These are phyloP conservation scores for silkworm (Bombyx mori) DNA, from an alignment of 1,140 invertebrate species.

Conservation along the genomic window DNA sequence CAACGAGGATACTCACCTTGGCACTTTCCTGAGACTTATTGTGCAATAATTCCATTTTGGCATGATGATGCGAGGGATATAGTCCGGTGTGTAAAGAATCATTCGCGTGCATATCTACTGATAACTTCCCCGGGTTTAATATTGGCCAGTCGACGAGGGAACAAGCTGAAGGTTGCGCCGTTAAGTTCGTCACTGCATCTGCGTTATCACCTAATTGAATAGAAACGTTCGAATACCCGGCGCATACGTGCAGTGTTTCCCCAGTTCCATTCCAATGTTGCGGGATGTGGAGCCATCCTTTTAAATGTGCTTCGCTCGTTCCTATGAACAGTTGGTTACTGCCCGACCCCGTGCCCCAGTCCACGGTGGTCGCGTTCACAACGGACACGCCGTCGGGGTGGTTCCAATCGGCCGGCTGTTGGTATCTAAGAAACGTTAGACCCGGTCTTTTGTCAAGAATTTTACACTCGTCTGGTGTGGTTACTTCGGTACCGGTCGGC, in stretches of 20 bases:
- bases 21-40: slow-evolving; percentile 79
- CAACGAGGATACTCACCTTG: slow-evolving; percentile 68
- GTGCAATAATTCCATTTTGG: slow-evolving; percentile 85
- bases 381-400: slow-evolving; percentile 89
- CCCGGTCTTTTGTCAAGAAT: slow-evolving; percentile 87
- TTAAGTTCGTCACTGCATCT: slow-evolving; percentile 73
- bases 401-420: slow-evolving; percentile 85
- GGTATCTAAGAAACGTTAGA: slow-evolving; percentile 89
- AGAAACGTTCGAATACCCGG: slow-evolving; percentile 71
- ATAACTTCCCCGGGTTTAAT: slow-evolving; percentile 71
- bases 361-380: slow-evolving; percentile 86
- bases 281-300: slow-evolving; percentile 86
- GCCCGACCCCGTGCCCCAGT: slow-evolving; percentile 79
- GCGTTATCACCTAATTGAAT: slow-evolving; percentile 33
- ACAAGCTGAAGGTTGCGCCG: slow-evolving; percentile 78
- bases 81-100: slow-evolving; percentile 68
- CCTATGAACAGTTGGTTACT: slow-evolving; percentile 78
- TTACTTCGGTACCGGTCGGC: slow-evolving; percentile 83
- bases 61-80: slow-evolving; percentile 75
- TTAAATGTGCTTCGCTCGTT: slow-evolving; percentile 80
- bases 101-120: slow-evolving; percentile 81
- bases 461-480: slow-evolving; percentile 83
- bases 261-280: slow-evolving; percentile 77
- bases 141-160: slow-evolving; percentile 72
- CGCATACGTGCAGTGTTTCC: slow-evolving; percentile 81